A percentile compares a stretch with the other conserved stretches of the same genome.
Conservation (phyloP, 2,113 vertebrate genomes). For the Microcebus griseorufus region DNA sequence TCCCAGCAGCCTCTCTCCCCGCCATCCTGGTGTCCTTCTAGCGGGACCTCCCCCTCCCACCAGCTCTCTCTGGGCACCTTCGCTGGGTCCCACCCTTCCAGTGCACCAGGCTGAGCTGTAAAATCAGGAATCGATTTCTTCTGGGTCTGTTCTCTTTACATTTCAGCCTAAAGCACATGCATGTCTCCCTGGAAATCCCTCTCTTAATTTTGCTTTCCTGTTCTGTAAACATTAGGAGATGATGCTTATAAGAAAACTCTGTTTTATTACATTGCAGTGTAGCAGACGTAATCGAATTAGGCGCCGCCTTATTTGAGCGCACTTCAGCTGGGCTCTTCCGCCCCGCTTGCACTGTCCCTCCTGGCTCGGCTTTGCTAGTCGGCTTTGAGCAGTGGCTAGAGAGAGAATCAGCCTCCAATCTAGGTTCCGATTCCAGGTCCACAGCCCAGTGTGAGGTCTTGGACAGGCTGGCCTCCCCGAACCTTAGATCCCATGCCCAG, state of each 20-base stretch:
- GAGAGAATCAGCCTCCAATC: background rate
- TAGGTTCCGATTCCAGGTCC: background rate
- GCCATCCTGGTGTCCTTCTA: background rate
- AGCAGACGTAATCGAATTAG: constrained; percentile 51
- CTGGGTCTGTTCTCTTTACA: constrained; percentile 7
- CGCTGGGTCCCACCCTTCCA: background rate
- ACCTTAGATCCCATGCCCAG: background rate
- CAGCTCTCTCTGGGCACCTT: background rate
- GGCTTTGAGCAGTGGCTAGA: background rate
- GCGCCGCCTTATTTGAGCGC: background rate
- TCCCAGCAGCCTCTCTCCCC: background rate
- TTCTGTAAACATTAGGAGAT: constrained; percentile 44
- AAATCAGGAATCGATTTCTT: background rate
- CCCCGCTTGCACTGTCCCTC: background rate
- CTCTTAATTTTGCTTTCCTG: constrained; percentile 43
- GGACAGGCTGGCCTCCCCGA: background rate
- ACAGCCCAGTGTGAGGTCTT: background rate
- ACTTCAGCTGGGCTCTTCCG: background rate
- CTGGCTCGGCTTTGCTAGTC: background rate
- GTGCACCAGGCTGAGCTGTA: background rate
- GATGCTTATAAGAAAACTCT: background rate
- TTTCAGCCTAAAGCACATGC: background rate
- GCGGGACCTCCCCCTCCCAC: background rate
- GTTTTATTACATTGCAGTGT: constrained; percentile 47
- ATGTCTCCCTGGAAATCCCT: constrained; percentile 21